Evolutionary conservation across 2,113 vertebrate genomes (phyloP), one percentile per base, ranked within the genome.

Genomic region (Hippocampus mohnikei): DNA sequence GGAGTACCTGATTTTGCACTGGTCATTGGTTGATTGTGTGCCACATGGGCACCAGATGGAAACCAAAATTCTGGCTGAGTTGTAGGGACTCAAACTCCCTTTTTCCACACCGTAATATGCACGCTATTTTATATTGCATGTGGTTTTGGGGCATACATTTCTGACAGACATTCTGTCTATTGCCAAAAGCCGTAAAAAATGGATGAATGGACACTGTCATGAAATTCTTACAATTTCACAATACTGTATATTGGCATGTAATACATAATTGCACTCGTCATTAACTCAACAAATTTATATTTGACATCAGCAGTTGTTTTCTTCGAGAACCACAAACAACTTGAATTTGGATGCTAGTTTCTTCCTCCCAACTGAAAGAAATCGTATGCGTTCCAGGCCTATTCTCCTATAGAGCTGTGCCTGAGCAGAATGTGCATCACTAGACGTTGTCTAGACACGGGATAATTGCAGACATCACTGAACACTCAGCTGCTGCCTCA

Each of bases 361-460:
- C 27, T 33, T 16, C 7, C 77, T 81, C 48, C 75, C 63, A 63
- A 40, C 74, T 76, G 71, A 84, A 63, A 79, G 77, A 66, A 61
- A 62, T 21, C 60, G 67, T 52, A 58, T 81, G 69, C 79, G 23
- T 78, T 69, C 65, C 44, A 15, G 82, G 76, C 76, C 81, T 84
- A 66, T 83, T 85, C 78, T 76, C 71, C 69, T 69, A 62, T 46
- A 73, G 78, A 78, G 70, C 13, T 56, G 74, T 76, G 77, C 74
- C 80, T 64, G 69, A 27, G 76, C 75, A 72, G 67, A 75, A 71
- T 60, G 91, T 92, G 92, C 93, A 93, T 89, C 91, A 90, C 93
- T 93, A 96, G 95, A 96, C 94, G 93, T 89, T 93, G 95, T 97
- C 95, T 96, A 97, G 95, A 96, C 95, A 80, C 82, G 83, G 88